A percentile compares a stretch with the other conserved stretches of the same genome.
phyloP scores from a whole-genome alignment of 2,888 invertebrate genomes.

The Buathra laborator region DNA sequence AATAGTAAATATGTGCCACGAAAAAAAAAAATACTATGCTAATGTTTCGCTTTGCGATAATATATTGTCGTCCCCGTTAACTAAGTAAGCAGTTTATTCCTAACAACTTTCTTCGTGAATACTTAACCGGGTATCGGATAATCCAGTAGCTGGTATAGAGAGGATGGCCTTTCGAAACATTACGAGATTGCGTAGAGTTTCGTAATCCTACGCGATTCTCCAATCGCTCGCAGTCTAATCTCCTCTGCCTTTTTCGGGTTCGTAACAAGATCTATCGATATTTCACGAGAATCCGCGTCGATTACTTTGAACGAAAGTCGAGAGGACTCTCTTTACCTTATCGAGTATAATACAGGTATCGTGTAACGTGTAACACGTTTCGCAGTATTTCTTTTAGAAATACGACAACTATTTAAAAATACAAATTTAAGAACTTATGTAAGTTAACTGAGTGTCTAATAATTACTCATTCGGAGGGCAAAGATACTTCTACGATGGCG shows the following conservation, averaged over 20 bases:
- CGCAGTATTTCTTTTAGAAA: conserved; percentile 26
- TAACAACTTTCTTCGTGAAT: conserved; percentile 37
- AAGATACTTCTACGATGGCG: background rate
- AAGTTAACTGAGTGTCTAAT: conserved; percentile 7
- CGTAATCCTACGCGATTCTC: conserved; percentile 60
- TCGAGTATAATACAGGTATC: conserved; percentile 33
- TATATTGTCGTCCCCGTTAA: background rate
- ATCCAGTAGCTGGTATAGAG: background rate
- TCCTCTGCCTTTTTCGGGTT: conserved; percentile 26
- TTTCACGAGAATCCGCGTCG: background rate
- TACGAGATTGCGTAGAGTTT: conserved; percentile 60
- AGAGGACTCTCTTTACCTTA: conserved; percentile 16
- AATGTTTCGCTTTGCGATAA: background rate
- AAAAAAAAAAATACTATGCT: background rate
- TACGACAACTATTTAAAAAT: background rate
- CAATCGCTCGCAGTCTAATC: conserved; percentile 12
- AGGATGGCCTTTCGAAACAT: conserved; percentile 47
- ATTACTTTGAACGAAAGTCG: conserved; percentile 27
- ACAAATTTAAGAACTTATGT: background rate
- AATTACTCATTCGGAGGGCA: conserved; percentile 1
- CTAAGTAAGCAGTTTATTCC: background rate
- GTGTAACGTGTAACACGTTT: background rate
- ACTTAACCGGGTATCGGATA: conserved; percentile 28
- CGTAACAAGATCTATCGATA: conserved; percentile 32
- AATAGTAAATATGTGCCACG: background rate